These are phyloP conservation scores for Hypomecis atomaria DNA, from an alignment of 2,888 invertebrate genomes.

Conservation along the genomic window DNA sequence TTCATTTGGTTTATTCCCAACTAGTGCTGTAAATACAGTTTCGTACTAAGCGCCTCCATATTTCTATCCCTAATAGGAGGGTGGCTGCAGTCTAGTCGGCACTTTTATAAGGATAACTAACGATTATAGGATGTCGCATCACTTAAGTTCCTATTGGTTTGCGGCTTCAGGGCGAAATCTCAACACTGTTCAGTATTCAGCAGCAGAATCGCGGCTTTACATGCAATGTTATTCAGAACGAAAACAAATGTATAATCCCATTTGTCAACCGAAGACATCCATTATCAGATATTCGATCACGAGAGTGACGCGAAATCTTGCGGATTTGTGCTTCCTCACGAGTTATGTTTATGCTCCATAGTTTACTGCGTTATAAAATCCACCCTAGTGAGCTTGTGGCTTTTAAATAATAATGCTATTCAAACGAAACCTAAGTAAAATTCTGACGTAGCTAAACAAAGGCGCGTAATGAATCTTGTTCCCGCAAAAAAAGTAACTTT, in stretches of 20 bases:
- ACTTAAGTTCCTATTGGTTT: slow-evolving; percentile 7
- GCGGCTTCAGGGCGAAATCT: background rate
- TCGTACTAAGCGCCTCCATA: slow-evolving; percentile 2
- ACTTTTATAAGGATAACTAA: slow-evolving; percentile 13
- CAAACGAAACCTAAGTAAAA: slow-evolving; percentile 20
- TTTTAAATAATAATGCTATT: slow-evolving; percentile 8
- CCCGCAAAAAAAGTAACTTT: slow-evolving; percentile 15
- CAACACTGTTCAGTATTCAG: background rate
- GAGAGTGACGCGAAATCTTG: slow-evolving; percentile 30
- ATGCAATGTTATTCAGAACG: slow-evolving; percentile 14
- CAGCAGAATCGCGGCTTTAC: background rate
- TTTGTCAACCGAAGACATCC: slow-evolving; percentile 27
- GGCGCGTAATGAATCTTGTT: slow-evolving; percentile 23
- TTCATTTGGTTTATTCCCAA: no score
- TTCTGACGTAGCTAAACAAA: slow-evolving; percentile 26
- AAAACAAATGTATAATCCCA: slow-evolving; percentile 21
- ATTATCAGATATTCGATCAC: slow-evolving; percentile 41
- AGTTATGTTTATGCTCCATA: slow-evolving; percentile 18
- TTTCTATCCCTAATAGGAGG: background rate
- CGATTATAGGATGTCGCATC: slow-evolving; percentile 12
- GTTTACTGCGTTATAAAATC: slow-evolving; percentile 17
- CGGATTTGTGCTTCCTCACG: slow-evolving; percentile 29
- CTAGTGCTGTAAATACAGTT: background rate
- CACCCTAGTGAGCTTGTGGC: background rate
- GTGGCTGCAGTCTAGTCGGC: slow-evolving; percentile 3